Conservation (phyloP, 92 coral and sea anemone species). For the Palythoa heliodiscus region DNA sequence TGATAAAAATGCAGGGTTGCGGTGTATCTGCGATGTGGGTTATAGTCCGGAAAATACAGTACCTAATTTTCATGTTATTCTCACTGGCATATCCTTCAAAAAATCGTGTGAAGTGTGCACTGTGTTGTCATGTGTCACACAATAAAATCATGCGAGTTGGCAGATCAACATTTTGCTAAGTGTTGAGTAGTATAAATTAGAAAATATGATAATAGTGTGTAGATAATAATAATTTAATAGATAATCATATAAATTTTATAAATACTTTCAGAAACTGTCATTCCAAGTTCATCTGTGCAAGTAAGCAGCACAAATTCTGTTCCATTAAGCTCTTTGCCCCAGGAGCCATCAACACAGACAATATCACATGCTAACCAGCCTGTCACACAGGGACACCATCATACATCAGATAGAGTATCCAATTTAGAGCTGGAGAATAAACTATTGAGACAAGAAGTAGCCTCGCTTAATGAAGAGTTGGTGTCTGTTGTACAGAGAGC, state of each 20-base stretch:
- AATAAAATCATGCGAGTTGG: too few relatives aligned
- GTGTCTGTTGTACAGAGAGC: slow-evolving; percentile 88
- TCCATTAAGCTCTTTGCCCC: slow-evolving; percentile 10
- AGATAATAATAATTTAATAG: too few relatives aligned
- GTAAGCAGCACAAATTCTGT: neutral
- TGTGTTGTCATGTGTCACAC: too few relatives aligned
- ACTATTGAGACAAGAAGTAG: slow-evolving; percentile 83
- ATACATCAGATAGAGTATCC: slow-evolving; percentile 76
- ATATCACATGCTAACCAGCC: slow-evolving; percentile 57
- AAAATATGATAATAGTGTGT: too few relatives aligned
- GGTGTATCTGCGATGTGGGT: too few relatives aligned
- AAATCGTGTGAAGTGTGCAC: too few relatives aligned
- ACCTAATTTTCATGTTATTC: too few relatives aligned
- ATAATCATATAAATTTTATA: neutral
- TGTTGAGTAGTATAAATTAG: too few relatives aligned
- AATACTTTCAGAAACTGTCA: slow-evolving; percentile 22
- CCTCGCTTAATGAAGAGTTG: slow-evolving; percentile 93
- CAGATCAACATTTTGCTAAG: too few relatives aligned
- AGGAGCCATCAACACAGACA: slow-evolving; percentile 63
- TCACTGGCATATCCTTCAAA: too few relatives aligned
- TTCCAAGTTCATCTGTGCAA: slow-evolving; percentile 21
- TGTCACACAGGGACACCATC: slow-evolving; percentile 48
- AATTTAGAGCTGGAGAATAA: slow-evolving; percentile 92
- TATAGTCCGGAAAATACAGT: too few relatives aligned
- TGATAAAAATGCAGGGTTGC: too few relatives aligned